Base-by-base conservation (phyloP, 1,140 invertebrate genomes). In the Zaprionus capensis region DNA sequence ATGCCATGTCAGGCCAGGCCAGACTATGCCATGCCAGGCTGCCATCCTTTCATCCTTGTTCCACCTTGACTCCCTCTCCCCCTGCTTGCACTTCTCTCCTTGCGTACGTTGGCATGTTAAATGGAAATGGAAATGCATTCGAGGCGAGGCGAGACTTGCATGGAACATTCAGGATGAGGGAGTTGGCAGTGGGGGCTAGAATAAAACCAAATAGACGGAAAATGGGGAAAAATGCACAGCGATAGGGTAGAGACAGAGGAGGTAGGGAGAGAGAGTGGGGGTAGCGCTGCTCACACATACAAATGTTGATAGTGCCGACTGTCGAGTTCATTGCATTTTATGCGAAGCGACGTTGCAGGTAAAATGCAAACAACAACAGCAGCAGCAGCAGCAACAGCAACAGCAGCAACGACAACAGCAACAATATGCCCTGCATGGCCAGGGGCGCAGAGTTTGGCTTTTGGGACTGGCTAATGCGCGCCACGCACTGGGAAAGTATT, bases 301-400 rank as follows among this genome's bases (percentile, higher is more conserved):
- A 57, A 36, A 62, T 64, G 71, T 71, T 78, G 71, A 59, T 70
- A 75, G 82, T 76, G 55, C 81, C 71, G 71, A 74, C 68, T 71
- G 76, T 66, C 72, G 84, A 87, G 84, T 87, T 87, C 81, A 88
- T 87, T 88, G 84, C 84, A 90, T 87, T 87, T 84, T 81, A 87
- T 84, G 84, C 75, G 78, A 88, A 80, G 85, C 81, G 71, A 90
- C 81, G 85, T 90, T 88, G 84, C 85, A 87, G 83, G 84, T 87
- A 82, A 83, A 87, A 80, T 77, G 69, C 83, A 86, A 82, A 82
- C 69, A 86, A 62, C 76, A 86, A 72, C 81, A 84, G 15, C 38
- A 41, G 6, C 38, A 41, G 5, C 38, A n/a, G 2, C 15, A 41
- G 5, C 38, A n/a, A 6, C 38, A 71, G 5, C 44, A 4, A 2